A percentile compares a stretch with the other conserved stretches of the same genome.
phyloP scores from a whole-genome alignment of 2,888 invertebrate species.

The Lithophane ornitopus region DNA sequence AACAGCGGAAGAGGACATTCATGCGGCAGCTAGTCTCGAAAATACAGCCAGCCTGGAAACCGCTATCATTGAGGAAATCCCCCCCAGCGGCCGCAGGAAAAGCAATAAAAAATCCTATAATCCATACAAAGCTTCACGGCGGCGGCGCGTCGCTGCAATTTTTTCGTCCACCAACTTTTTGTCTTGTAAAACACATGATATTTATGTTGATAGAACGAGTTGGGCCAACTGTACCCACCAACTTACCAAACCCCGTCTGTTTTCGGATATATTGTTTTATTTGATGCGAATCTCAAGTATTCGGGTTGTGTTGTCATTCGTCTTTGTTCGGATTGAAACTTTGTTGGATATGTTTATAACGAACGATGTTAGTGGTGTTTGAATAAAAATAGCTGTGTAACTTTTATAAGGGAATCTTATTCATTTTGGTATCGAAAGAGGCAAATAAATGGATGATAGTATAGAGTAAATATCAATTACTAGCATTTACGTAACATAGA shows the following conservation, averaged over 20 bases:
- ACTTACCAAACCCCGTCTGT: constrained; percentile 47
- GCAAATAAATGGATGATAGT: neutral
- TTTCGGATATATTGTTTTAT: constrained; percentile 60
- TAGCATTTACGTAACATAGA: neutral
- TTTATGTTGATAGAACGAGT: constrained; percentile 69
- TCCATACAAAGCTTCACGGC: constrained; percentile 79
- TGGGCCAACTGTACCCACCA: constrained; percentile 50
- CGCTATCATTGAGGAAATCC: constrained; percentile 56
- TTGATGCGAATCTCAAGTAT: constrained; percentile 56
- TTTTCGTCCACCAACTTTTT: constrained; percentile 64
- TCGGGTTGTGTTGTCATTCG: constrained; percentile 40
- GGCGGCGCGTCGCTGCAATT: constrained; percentile 64
- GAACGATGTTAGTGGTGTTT: constrained; percentile 24
- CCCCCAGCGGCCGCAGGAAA: constrained; percentile 61
- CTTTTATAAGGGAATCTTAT: neutral
- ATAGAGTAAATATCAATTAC: neutral
- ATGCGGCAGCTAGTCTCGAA: constrained; percentile 36
- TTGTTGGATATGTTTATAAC: constrained; percentile 48
- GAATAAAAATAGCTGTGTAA: neutral
- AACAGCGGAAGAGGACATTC: constrained; percentile 28
- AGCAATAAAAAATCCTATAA: constrained; percentile 78
- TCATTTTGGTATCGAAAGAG: neutral
- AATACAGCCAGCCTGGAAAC: constrained; percentile 33
- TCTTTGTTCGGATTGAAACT: constrained; percentile 54
- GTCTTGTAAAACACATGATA: constrained; percentile 67